phyloP scores from a whole-genome alignment of 1,140 invertebrate genomes.

The Andricus grossulariae region DNA sequence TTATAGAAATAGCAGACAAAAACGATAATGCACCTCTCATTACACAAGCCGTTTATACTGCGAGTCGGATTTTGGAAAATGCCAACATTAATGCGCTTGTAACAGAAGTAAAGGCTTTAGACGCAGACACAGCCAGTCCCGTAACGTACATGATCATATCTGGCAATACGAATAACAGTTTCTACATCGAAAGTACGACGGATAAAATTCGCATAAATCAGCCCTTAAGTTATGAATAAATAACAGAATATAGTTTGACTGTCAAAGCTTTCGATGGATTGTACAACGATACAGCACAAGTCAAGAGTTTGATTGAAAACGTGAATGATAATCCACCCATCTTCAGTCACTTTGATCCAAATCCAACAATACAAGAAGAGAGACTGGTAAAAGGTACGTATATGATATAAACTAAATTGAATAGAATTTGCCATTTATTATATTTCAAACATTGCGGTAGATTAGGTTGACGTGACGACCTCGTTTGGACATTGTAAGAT shows the following conservation, averaged over 20 bases:
- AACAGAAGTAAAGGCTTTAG: slow-evolving; percentile 87
- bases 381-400: slow-evolving; percentile 80
- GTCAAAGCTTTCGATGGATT: slow-evolving; percentile 87
- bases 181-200: slow-evolving; percentile 86
- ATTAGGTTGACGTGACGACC: too few species aligned
- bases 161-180: slow-evolving; percentile 87
- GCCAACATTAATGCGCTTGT: slow-evolving; percentile 87
- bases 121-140: slow-evolving; percentile 88
- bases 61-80: slow-evolving; percentile 87
- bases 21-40: slow-evolving; percentile 85
- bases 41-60: slow-evolving; percentile 83
- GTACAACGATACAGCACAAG: slow-evolving; percentile 84
- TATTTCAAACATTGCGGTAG: too few species aligned
- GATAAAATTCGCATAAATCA: slow-evolving; percentile 87
- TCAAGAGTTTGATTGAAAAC: slow-evolving; percentile 87
- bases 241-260: slow-evolving; percentile 85
- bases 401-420: slow-evolving; percentile 85
- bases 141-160: slow-evolving; percentile 87
- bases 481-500: too few species aligned
- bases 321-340: slow-evolving; percentile 90
- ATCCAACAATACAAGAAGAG: slow-evolving; percentile 84
- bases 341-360: slow-evolving; percentile 81
- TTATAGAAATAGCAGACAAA: slow-evolving; percentile 92
- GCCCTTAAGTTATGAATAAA: slow-evolving; percentile 89
- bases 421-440: slow-evolving; percentile 89